phyloP scores from a whole-genome alignment of 2,888 invertebrate genomes.

The Nipponacmea schrenckii region DNA sequence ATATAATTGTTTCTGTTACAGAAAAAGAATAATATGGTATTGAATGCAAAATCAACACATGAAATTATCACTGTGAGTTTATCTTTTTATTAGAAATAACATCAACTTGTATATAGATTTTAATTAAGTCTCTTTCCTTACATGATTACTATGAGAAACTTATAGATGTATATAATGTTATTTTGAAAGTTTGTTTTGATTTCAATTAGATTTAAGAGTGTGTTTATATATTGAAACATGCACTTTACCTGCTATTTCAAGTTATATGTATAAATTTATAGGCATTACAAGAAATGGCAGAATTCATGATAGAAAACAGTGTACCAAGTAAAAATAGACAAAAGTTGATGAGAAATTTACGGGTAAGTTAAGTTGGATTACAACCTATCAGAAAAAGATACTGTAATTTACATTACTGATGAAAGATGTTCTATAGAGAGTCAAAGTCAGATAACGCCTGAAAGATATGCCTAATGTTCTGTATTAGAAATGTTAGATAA shows the following conservation, averaged over 20 bases:
- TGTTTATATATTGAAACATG: no score
- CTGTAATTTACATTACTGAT: no score
- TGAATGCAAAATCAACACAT: conserved; percentile 59
- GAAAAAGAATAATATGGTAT: conserved; percentile 51
- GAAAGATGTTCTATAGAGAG: no score
- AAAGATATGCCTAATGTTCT: no score
- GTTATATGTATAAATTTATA: conserved; percentile 22
- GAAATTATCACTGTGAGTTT: conserved; percentile 48
- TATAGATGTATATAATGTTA: no score
- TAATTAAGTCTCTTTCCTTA: no score
- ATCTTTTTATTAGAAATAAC: no score
- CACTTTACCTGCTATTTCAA: no score
- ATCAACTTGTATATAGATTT: background rate
- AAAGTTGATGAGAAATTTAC: conserved; percentile 66
- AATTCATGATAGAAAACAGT: conserved; percentile 62
- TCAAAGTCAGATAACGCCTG: no score
- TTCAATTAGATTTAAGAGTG: no score
- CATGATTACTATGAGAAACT: no score
- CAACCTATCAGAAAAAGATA: background rate
- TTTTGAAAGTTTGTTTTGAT: no score
- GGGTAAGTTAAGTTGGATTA: conserved; percentile 41
- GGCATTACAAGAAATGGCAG: conserved; percentile 59
- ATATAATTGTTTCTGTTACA: conserved; percentile 32
- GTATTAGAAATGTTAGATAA: background rate
- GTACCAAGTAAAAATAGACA: conserved; percentile 63